Evolutionary conservation across 2,797 vertebrate species (phyloP), one percentile per base, ranked within the genome.

Genomic region (Eleutherodactylus coqui): DNA sequence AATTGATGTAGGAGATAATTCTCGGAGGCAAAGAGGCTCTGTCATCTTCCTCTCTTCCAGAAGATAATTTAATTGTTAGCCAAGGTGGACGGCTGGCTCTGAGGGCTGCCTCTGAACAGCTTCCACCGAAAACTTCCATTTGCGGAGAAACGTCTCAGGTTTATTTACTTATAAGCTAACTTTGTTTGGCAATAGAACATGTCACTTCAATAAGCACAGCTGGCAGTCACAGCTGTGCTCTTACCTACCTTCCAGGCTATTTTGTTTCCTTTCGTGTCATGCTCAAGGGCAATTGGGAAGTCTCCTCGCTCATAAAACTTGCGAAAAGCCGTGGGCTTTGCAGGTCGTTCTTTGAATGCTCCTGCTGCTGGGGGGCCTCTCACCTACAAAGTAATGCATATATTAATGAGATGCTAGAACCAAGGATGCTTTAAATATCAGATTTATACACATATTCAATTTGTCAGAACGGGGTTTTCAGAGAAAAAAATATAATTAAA

Each of bases 261-360:
- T 91, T 92, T 94, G 91, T 95, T 95, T 90, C 92, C 94, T 91
- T 89, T 93, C 0, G 90, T 83, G 69, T 93, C 91, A 10, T 95
- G 95, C 75, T 95, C 90, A 90, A 96, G 90, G 88, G 94, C 94
- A 55, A 95, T 93, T 24, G 96, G 97, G 91, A 98, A 95, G 89
- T 97, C 96, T 85, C 97, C 96, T 5, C 96, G 92, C 43, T 98
- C 96, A n/a, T 98, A 98, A 92, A 95, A 96, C 91, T 95, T 98
- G 79, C 97, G 95, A 89, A 99, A 99, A 1, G 90, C 92, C 10
- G 96, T 98, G 13, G 95, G 95, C 90, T 96, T 96, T 83, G 93
- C 88, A n/a, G 96, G 95, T 78, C 96, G 94, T 90, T 96, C 95
- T 80, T 92, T 95, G 91, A 96, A 96, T 3, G 96, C 96, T 87